Evolutionary conservation across 1,140 invertebrate genomes (phyloP), one percentile per base, ranked within the genome.

Genomic region (Dinothrombium tinctorium): DNA sequence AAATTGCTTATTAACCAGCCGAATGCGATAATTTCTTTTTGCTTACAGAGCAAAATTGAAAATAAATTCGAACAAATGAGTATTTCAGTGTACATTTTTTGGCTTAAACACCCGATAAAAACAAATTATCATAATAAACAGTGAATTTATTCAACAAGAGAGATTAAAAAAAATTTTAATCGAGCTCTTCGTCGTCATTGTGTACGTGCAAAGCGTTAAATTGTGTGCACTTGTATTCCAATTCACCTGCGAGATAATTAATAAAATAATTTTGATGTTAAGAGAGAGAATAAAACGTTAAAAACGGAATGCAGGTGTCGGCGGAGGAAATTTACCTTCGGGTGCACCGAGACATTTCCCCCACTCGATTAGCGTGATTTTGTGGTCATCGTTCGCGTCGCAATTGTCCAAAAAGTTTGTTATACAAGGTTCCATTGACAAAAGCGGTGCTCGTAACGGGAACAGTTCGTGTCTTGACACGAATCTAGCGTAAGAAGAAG

Each of bases 391-490:
- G 56, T 94, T 69, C 8, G 58, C 60, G 56, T 92, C 86, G 55
- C 86, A 90, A 3, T 64, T 67, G 57, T 90, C 75, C 23, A 92
- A 66, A 68, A 92, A 94, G n/a, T 83, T 80, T 33, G 78, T 78
- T 54, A 92, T 90, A 61, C 86, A 81, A 51, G 89, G 82, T 60
- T 94, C 86, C 54, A 92, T 67, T 14, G 81, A 72, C 66, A 90
- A 73, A 24, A 92, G 62, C 0, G 83, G 82, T 24, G 84, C 86
- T 32, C 78, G 69, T 51, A 92, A 84, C 12, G 86, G 86, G 65
- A 92, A 90, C 40, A 92, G 62, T 59, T 92, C 86, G 61, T 90
- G 84, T 26, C 80, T 71, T 4, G 82, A 87, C 3, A 90, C 79
- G n/a, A n/a, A n/a, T n/a, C n/a, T n/a, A n/a, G n/a, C n/a, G n/a